phyloP scores from a whole-genome alignment of 2,113 vertebrate genomes.

The Alethe castanea region DNA sequence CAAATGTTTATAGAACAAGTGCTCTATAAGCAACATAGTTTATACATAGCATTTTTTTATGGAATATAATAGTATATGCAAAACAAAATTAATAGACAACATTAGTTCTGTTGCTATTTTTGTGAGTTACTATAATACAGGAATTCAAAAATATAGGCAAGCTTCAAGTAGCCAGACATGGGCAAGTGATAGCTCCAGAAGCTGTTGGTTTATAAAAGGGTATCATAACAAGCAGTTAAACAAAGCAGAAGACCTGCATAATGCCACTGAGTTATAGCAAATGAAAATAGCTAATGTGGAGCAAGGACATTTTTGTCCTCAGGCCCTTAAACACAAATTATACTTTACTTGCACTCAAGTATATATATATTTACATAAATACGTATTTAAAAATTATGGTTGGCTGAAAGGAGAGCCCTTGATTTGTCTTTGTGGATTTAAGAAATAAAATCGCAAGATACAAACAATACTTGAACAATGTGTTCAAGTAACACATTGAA shows the following conservation, averaged over 20 bases:
- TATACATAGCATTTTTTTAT: background rate
- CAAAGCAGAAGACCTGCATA: background rate
- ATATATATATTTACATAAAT: too few relatives aligned
- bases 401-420: background rate
- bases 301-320: background rate
- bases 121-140: background rate
- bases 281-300: background rate
- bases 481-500: background rate
- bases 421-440: background rate
- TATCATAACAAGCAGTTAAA: background rate
- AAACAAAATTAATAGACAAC: background rate
- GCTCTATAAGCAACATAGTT: background rate
- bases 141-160: background rate
- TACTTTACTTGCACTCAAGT: background rate
- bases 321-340: background rate
- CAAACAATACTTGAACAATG: background rate
- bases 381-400: background rate
- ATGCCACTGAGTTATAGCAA: background rate
- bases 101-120: background rate
- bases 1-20: background rate
- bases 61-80: background rate
- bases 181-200: background rate
- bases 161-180: background rate
- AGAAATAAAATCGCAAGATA: background rate
- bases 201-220: background rate